Percentiles rank a stretch among this genome's conserved stretches.
These are phyloP conservation scores for Mustela lutreola DNA, from an alignment of 2,113 vertebrate species.

Conservation along the genomic window DNA sequence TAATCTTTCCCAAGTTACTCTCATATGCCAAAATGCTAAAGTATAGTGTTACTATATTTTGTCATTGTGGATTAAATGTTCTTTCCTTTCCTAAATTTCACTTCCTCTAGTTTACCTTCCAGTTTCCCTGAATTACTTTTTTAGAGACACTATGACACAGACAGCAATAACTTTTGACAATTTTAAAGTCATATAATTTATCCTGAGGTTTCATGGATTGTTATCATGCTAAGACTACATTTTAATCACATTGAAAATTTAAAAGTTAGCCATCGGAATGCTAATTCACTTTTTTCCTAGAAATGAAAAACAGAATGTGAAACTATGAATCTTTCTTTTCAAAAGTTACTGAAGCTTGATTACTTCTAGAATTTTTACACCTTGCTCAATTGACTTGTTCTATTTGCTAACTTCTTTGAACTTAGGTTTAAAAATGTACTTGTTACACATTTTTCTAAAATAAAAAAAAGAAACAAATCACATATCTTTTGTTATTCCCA, in stretches of 20 bases:
- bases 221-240: neutral
- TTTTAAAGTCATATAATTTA: neutral
- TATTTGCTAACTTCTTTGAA: neutral
- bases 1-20: neutral
- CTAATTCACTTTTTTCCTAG: neutral
- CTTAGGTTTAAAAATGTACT: neutral
- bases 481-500: neutral
- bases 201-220: neutral
- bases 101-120: neutral
- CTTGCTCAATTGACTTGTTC: neutral
- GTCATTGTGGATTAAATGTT: neutral
- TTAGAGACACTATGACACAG: neutral
- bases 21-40: neutral
- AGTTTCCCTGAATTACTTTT: neutral
- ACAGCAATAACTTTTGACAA: neutral
- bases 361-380: neutral
- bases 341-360: neutral
- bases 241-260: constrained; percentile 1
- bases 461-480: neutral
- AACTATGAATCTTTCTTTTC: neutral
- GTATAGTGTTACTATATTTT: neutral
- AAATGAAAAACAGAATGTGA: constrained; percentile 5
- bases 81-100: neutral
- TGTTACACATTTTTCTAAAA: neutral
- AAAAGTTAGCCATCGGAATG: neutral